phyloP scores from a whole-genome alignment of 2,888 invertebrate species.

The Pachliopta kotzebuea region DNA sequence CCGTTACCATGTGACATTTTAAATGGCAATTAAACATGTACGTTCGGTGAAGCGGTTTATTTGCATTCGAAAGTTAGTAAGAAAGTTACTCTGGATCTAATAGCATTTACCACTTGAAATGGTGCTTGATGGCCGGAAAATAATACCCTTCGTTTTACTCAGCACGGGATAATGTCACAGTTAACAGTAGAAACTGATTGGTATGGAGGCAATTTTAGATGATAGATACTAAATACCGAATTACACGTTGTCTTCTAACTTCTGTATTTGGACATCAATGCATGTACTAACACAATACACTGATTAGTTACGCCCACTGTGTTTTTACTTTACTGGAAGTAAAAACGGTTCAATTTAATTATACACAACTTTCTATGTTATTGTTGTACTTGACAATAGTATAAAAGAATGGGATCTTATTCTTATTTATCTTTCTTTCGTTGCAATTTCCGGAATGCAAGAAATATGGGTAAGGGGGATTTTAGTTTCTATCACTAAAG shows the following conservation, averaged over 20 bases:
- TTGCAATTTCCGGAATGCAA: conserved; percentile 6
- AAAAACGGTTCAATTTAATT: background rate
- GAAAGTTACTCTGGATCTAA: conserved; percentile 30
- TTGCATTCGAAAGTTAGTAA: conserved; percentile 27
- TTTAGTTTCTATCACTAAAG: background rate
- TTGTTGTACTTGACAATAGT: conserved; percentile 1
- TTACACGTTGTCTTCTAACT: conserved; percentile 11
- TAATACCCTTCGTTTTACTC: conserved; percentile 39
- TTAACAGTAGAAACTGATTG: conserved; percentile 25
- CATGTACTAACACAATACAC: background rate
- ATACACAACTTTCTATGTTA: background rate
- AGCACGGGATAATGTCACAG: conserved; percentile 27
- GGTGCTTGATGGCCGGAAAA: conserved; percentile 46
- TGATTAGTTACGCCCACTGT: background rate
- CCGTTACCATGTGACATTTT: conserved; percentile 5
- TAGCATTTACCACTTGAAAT: conserved; percentile 30
- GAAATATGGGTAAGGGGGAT: too few relatives aligned
- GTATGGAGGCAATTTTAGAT: conserved; percentile 17
- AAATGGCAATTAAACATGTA: conserved; percentile 9
- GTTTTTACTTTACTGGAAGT: background rate
- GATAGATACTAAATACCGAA: conserved; percentile 18
- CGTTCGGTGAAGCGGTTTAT: background rate
- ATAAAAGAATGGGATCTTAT: background rate
- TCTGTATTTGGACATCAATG: conserved; percentile 15
- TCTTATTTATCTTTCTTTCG: conserved; percentile 7